Conservation (phyloP, 2,888 invertebrate species). For the Tetanocera ferruginea region DNA sequence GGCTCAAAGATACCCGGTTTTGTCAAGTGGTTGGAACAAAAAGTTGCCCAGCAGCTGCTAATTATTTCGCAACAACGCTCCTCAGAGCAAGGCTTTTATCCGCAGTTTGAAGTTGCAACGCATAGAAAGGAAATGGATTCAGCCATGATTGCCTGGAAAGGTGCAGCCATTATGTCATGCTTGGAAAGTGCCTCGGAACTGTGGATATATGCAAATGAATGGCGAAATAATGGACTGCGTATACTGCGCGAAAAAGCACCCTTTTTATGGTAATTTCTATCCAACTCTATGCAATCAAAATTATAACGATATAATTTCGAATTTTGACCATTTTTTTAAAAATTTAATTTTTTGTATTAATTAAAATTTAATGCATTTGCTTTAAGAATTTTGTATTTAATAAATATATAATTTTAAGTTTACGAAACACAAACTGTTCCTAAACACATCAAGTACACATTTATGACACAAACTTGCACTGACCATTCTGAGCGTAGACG, state of each 20-base stretch:
- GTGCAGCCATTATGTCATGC: slow-evolving; percentile 93
- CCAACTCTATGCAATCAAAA: too few species aligned
- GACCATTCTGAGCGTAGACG: too few species aligned
- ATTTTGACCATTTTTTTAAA: too few species aligned
- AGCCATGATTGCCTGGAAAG: slow-evolving; percentile 92
- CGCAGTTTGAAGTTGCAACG: slow-evolving; percentile 90
- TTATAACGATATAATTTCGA: not conserved
- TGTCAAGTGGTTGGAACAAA: slow-evolving; percentile 88
- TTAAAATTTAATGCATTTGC: too few species aligned
- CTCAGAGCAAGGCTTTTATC: slow-evolving; percentile 67
- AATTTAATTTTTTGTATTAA: too few species aligned
- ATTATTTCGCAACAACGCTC: slow-evolving; percentile 74
- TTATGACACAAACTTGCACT: too few species aligned
- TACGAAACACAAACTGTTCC: too few species aligned
- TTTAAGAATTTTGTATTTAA: too few species aligned
- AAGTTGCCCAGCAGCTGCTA: slow-evolving; percentile 82
- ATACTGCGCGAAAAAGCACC: slow-evolving; percentile 91
- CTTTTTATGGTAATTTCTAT: slow-evolving; percentile 81
- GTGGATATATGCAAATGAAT: slow-evolving; percentile 89
- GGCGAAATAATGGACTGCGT: slow-evolving; percentile 87
- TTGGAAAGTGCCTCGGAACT: slow-evolving; percentile 93
- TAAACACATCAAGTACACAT: too few species aligned
- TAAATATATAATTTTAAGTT: too few species aligned
- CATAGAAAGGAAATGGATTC: slow-evolving; percentile 94
- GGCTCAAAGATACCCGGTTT: slow-evolving; percentile 90